Evolutionary conservation across 2,888 invertebrate species (phyloP), one percentile per base, ranked within the genome.

Genomic region (Caenorhabditis plicata): DNA sequence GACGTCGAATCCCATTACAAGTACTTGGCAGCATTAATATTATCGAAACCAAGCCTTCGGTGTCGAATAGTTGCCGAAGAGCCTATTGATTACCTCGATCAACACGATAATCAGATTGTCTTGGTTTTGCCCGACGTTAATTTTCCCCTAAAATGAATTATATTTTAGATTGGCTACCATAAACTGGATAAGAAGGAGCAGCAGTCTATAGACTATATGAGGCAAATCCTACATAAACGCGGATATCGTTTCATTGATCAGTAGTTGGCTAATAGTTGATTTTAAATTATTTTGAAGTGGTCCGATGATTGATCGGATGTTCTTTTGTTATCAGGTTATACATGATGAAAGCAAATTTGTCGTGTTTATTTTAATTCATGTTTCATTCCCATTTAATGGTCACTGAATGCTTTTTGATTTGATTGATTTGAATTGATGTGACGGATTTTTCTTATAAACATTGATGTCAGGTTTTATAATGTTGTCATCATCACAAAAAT

Each of bases 1-100:
- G 80, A 77, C 39, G 48, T 52, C 20, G 63, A 64, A 23, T 78
- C 78, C 2, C 79, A 79, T 50, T 63, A 69, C 44, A 75, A 75
- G 41, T 80, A 74, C 43, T 74, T 68, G 40, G 77, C 71, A 4
- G 70, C 75, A 0, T 43, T 75, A 23, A 61, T 72, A 33, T 51
- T 74, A 8, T 53, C 52, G 31, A 74, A 74, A 35, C 65, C 74
- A 1, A 71, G 68, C 48, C 43, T 74, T 33, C 40, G 69, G n/a
- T 76, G 76, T 38, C 50, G 56, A 20, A 55, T 76, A 22, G 60
- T 71, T 19, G 47, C 53, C 0, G 70, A 70, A 15, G 76, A 76
- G 43, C 76, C 76, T 4, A 52, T 62, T 38, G 75, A 76, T 47
- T 42, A 56, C 5, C 51, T 76, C 17, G 76, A 75, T 32, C 65